A percentile compares a stretch with the other conserved stretches of the same genome.
Conservation (phyloP, 2,888 invertebrate species). For the Volucella inanis region DNA sequence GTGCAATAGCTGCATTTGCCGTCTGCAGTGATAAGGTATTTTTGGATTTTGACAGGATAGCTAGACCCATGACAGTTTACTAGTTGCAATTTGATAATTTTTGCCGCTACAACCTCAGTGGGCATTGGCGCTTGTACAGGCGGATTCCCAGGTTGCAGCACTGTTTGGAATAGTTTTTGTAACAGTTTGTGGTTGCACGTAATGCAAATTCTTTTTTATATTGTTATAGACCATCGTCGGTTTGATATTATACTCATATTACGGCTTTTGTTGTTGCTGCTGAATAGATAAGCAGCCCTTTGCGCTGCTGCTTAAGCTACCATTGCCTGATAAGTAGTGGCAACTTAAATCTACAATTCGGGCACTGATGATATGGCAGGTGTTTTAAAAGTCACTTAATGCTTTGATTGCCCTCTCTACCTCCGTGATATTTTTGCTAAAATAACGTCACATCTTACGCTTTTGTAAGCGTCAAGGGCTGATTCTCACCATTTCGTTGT, state of each 20-base stretch:
- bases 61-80: constrained; percentile 81
- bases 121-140: constrained; percentile 79
- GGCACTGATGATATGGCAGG: constrained; percentile 94
- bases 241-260: constrained; percentile 81
- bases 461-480: constrained; percentile 95
- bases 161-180: constrained; percentile 77
- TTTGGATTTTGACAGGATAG: constrained; percentile 77
- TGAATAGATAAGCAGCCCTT: constrained; percentile 82
- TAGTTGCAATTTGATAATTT: constrained; percentile 82
- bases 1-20: constrained; percentile 76
- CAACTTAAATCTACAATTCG: constrained; percentile 94
- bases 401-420: constrained; percentile 90
- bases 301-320: constrained; percentile 83
- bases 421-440: constrained; percentile 86
- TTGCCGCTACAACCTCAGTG: constrained; percentile 80
- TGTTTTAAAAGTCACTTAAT: constrained; percentile 91
- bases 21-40: constrained; percentile 76
- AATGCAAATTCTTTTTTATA: constrained; percentile 77
- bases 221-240: constrained; percentile 78
- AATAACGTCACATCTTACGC: constrained; percentile 88
- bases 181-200: constrained; percentile 80
- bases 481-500: constrained; percentile 86
- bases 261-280: constrained; percentile 80
- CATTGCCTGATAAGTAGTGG: constrained; percentile 84
- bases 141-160: constrained; percentile 78